These are phyloP conservation scores for Chorisops tibialis DNA, from an alignment of 2,888 invertebrate species.

Conservation along the genomic window DNA sequence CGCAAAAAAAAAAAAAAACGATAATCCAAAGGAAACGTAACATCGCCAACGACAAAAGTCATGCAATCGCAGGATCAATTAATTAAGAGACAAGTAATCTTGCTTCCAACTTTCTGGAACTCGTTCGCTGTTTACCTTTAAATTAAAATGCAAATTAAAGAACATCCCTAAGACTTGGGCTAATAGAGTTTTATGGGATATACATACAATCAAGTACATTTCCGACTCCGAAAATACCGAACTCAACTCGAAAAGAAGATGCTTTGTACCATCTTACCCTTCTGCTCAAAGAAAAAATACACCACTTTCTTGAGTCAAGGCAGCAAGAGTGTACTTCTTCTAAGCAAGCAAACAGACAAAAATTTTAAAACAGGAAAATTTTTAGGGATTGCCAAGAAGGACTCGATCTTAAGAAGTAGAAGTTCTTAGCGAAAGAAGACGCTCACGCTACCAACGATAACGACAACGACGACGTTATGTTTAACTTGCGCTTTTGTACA, in stretches of 20 bases:
- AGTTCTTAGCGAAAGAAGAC: not conserved
- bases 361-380: not conserved
- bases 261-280: not conserved
- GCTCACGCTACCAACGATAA: not conserved
- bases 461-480: conserved; percentile 14
- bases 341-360: conserved; percentile 9
- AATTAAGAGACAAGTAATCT: conserved; percentile 30
- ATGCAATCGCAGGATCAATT: conserved; percentile 24
- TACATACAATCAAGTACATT: conserved; percentile 5
- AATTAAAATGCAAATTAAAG: conserved; percentile 35
- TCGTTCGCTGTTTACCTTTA: conserved; percentile 33
- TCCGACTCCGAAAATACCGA: not conserved
- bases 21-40: too few relatives aligned
- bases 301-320: not conserved
- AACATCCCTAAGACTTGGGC: conserved; percentile 30
- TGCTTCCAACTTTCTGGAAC: conserved; percentile 16
- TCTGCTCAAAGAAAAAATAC: not conserved
- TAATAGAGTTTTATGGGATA: conserved; percentile 26
- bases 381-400: not conserved
- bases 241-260: conserved; percentile 2
- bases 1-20: too few relatives aligned
- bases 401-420: not conserved
- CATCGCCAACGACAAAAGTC: not conserved
- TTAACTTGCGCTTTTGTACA: conserved; percentile 33
- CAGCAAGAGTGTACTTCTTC: not conserved